Evolutionary conservation across 2,888 invertebrate species (phyloP).

Genomic region (Zygothrica quintamaculata): DNA sequence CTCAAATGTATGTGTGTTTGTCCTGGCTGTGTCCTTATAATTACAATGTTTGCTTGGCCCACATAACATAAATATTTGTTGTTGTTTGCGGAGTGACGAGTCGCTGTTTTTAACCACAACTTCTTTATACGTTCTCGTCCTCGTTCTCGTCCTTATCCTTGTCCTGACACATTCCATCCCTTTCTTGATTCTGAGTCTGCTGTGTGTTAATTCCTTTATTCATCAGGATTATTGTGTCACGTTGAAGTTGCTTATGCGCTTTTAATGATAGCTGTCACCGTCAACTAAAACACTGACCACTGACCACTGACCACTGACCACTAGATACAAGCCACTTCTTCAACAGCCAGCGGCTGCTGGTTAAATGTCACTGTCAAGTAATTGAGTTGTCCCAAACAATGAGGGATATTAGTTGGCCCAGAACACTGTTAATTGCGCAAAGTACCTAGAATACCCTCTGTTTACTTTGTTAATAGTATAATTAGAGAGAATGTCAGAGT

Average conservation of each 20-base stretch:
- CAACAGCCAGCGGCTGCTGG: conserved; percentile 38
- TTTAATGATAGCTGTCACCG: conserved; percentile 75
- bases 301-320: conserved; percentile 10
- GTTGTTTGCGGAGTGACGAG: conserved; percentile 27
- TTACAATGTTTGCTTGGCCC: conserved; percentile 77
- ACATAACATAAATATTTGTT: conserved; percentile 63
- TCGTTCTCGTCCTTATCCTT: no score
- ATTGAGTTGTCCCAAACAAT: conserved; percentile 65
- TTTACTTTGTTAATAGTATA: conserved; percentile 65
- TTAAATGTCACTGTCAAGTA: conserved; percentile 64
- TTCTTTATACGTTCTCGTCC: not conserved
- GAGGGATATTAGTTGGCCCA: conserved; percentile 42
- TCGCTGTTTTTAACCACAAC: conserved; percentile 2
- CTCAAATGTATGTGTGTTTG: conserved; percentile 34
- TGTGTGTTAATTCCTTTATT: conserved; percentile 69
- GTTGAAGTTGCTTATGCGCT: conserved; percentile 78
- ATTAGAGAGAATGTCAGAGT: conserved; percentile 37
- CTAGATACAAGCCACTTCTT: not conserved
- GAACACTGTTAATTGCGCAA: conserved; percentile 43
- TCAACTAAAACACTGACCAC: conserved; percentile 18
- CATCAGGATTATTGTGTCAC: conserved; percentile 80
- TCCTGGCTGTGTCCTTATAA: conserved; percentile 59
- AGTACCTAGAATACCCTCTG: conserved; percentile 31
- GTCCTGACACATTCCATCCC: not conserved
- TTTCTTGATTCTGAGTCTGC: conserved; percentile 14